Evolutionary conservation across 2,797 vertebrate species (phyloP).

Genomic region (Spatula versicolor): DNA sequence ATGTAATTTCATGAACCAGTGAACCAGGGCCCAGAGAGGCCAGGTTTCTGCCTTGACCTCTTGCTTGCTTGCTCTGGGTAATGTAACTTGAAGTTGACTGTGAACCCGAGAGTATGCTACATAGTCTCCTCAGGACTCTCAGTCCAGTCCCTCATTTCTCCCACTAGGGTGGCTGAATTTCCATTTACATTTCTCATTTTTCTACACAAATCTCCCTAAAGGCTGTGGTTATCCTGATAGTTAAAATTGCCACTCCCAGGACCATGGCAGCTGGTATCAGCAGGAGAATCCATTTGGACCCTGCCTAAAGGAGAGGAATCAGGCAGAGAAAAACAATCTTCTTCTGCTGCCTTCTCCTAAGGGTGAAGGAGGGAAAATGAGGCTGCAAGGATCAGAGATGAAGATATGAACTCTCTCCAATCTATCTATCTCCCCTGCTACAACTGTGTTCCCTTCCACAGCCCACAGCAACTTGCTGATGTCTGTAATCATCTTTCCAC

Average conservation of each 20-base stretch:
- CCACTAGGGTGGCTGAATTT: background rate
- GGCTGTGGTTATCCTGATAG: background rate
- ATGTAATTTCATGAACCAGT: background rate
- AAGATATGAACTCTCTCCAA: background rate
- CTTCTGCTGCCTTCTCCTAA: background rate
- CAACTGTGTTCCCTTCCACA: background rate
- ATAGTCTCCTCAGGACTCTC: background rate
- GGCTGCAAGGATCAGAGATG: background rate
- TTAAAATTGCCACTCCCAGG: background rate
- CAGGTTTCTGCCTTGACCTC: background rate
- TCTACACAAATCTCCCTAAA: background rate
- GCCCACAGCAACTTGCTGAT: background rate
- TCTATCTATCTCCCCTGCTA: background rate
- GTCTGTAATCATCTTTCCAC: rapidly evolving
- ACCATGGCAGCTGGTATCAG: background rate
- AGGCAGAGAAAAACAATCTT: background rate
- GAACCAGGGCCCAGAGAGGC: background rate
- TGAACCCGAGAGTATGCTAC: no score
- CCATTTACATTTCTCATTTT: background rate
- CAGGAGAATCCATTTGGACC: background rate
- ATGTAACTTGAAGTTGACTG: background rate
- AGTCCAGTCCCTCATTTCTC: background rate
- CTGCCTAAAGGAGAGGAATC: background rate
- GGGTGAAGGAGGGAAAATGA: background rate
- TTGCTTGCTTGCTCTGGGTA: background rate